Evolutionary conservation across 2,113 vertebrate species (phyloP).

Genomic region (Pagrus major): DNA sequence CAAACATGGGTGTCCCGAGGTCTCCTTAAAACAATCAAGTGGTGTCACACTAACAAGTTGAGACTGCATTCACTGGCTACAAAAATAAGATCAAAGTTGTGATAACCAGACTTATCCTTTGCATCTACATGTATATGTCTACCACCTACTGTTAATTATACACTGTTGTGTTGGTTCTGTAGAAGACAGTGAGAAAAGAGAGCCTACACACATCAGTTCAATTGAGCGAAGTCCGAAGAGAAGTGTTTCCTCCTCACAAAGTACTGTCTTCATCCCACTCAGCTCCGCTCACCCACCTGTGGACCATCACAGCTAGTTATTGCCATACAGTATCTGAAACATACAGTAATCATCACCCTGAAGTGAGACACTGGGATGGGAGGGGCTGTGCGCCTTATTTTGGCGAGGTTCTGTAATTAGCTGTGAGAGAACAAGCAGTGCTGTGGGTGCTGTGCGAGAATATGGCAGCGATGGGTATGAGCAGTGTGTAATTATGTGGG

Average conservation of each 20-base stretch:
- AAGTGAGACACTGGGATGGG: slow-evolving; percentile 47
- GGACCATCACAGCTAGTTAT: slow-evolving; percentile 32
- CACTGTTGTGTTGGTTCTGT: slow-evolving; percentile 31
- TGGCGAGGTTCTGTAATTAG: slow-evolving; percentile 76
- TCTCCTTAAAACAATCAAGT: no score
- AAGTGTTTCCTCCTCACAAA: slow-evolving; percentile 48
- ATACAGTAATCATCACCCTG: slow-evolving; percentile 58
- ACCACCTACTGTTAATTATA: slow-evolving; percentile 17
- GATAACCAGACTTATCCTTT: neutral
- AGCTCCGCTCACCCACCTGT: slow-evolving; percentile 55
- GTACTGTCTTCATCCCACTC: slow-evolving; percentile 44
- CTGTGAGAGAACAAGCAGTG: slow-evolving; percentile 66
- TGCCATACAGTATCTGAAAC: slow-evolving; percentile 41
- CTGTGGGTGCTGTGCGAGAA: slow-evolving; percentile 64
- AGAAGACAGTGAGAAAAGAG: slow-evolving; percentile 16
- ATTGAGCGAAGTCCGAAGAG: slow-evolving; percentile 37
- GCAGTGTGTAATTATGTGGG: slow-evolving; percentile 80
- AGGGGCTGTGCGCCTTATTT: slow-evolving; percentile 49
- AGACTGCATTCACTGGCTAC: no score
- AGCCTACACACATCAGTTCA: slow-evolving; percentile 30
- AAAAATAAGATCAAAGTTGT: neutral
- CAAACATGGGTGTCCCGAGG: no score
- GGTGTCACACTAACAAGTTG: no score
- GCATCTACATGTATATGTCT: slow-evolving; percentile 3
- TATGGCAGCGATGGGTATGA: slow-evolving; percentile 62